phyloP scores from a whole-genome alignment of 2,888 invertebrate species.

The Conus canariensis region DNA sequence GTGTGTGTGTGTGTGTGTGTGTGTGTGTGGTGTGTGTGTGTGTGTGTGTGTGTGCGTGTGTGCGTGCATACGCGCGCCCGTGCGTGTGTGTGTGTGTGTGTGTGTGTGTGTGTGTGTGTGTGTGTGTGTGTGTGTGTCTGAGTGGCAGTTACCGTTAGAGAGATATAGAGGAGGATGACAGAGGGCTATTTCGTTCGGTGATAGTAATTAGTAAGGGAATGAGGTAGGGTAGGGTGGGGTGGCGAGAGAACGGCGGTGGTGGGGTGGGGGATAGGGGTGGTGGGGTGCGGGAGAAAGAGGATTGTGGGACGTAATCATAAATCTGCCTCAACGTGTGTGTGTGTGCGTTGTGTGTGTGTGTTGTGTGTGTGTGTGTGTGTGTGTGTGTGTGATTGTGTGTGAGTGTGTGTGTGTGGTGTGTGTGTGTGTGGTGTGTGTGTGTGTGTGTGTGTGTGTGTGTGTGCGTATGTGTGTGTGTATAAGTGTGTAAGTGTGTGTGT shows the following conservation, averaged over 20 bases:
- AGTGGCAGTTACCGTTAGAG: neutral
- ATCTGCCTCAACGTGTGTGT: neutral
- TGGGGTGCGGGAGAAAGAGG: neutral
- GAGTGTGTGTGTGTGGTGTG: too few relatives aligned
- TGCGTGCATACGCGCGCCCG: neutral
- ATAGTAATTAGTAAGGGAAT: neutral
- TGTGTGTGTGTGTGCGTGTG: too few relatives aligned
- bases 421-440: too few relatives aligned
- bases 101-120: neutral
- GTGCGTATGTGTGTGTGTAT: too few relatives aligned
- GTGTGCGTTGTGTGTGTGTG: neutral
- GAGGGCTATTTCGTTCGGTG: neutral
- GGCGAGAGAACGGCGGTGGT: neutral
- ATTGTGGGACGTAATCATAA: neutral
- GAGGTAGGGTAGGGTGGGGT: neutral
- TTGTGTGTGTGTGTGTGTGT: too few relatives aligned
- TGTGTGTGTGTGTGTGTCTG: constrained; percentile 5
- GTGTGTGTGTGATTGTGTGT: too few relatives aligned
- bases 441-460: too few relatives aligned
- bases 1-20: neutral
- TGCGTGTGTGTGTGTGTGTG: neutral
- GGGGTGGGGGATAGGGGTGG: too few relatives aligned
- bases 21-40: neutral
- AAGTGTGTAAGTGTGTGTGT: too few relatives aligned
- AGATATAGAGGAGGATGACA: neutral